A percentile compares a stretch with the other conserved stretches of the same genome.
phyloP scores from a whole-genome alignment of 2,113 vertebrate genomes.

The Phrynocephalus versicolor region DNA sequence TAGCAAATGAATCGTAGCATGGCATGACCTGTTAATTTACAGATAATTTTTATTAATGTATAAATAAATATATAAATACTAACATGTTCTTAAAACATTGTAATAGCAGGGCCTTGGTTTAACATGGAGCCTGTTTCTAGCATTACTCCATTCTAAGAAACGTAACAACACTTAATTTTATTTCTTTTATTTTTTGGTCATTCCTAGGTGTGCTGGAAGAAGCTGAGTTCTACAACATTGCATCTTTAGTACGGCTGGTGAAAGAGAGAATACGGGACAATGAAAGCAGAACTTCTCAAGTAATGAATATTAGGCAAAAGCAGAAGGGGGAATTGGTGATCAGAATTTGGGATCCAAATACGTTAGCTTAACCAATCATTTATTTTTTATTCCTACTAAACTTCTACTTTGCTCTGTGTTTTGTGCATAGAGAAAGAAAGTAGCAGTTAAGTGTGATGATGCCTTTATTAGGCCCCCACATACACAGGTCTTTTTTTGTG shows the following conservation, averaged over 20 bases:
- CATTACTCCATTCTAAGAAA: neutral
- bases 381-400: neutral
- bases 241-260: constrained; percentile 91
- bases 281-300: constrained; percentile 97
- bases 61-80: neutral
- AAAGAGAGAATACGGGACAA: constrained; percentile 98
- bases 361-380: neutral
- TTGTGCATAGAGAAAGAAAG: neutral
- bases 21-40: too few relatives aligned
- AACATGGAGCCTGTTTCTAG: neutral
- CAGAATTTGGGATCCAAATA: neutral
- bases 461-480: neutral
- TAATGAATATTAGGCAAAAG: constrained; percentile 59
- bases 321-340: neutral
- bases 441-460: neutral
- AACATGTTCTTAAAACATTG: neutral
- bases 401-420: too few relatives aligned
- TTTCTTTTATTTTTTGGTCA: constrained; percentile 5
- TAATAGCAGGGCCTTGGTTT: neutral
- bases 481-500: neutral
- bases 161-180: neutral
- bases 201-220: constrained; percentile 92
- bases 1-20: too few relatives aligned
- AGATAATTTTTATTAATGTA: neutral
- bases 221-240: constrained; percentile 98